Conservation (phyloP, 2,113 vertebrate species). For the Perognathus longimembris region DNA sequence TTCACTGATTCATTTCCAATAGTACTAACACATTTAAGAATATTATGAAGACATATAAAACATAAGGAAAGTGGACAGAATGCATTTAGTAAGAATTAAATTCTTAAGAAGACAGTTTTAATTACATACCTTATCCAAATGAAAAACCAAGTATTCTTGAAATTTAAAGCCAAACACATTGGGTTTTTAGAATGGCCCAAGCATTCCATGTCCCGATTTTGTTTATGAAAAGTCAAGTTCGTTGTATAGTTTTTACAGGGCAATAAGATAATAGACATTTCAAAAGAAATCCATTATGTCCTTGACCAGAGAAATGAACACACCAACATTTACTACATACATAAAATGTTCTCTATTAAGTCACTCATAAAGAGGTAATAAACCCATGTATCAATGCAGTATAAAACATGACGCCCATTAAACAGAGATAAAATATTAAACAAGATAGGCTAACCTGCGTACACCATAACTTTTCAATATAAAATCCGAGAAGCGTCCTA, state of each 20-base stretch:
- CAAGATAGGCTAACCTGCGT: background rate
- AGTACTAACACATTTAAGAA: background rate
- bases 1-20: constrained; percentile 14
- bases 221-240: background rate
- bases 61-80: constrained; percentile 16
- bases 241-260: background rate
- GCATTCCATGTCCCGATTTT: background rate
- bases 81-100: constrained; percentile 21
- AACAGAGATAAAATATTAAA: constrained; percentile 41
- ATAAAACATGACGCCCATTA: constrained; percentile 35
- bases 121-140: background rate
- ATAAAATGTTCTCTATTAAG: constrained; percentile 51
- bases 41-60: constrained; percentile 5
- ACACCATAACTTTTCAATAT: background rate
- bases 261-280: constrained; percentile 28
- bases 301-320: constrained; percentile 47
- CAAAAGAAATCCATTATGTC: constrained; percentile 50
- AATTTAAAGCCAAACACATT: constrained; percentile 16
- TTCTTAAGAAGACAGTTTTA: background rate
- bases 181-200: background rate
- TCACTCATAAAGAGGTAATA: constrained; percentile 48
- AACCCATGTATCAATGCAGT: background rate
- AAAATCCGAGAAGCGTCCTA: constrained; percentile 11
- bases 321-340: constrained; percentile 31
- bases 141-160: constrained; percentile 9